These are phyloP conservation scores for Premnoplex brunnescens DNA, from an alignment of 2,797 vertebrate species.

Conservation along the genomic window DNA sequence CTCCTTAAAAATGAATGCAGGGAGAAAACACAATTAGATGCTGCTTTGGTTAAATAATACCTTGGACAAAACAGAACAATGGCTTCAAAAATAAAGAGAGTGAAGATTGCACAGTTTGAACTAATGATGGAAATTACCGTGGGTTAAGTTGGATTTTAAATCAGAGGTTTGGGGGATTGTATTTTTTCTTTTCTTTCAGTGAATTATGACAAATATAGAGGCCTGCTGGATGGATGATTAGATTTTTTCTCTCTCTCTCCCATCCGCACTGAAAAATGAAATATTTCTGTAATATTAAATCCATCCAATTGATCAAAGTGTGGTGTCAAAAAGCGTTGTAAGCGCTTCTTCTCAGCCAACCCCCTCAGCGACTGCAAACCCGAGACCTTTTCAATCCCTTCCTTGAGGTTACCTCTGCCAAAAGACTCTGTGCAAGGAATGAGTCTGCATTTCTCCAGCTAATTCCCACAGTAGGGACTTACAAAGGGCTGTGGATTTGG, in stretches of 20 bases:
- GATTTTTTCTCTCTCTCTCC: constrained; percentile 32
- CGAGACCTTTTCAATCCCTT: constrained; percentile 49
- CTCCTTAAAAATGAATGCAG: constrained; percentile 50
- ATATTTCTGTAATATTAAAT: constrained; percentile 83
- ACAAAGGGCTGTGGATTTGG: neutral
- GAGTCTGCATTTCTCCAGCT: constrained; percentile 19
- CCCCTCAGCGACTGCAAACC: constrained; percentile 33
- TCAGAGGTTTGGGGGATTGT: constrained; percentile 4
- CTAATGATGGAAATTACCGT: constrained; percentile 67
- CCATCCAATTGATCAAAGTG: constrained; percentile 78
- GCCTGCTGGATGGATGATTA: constrained; percentile 72
- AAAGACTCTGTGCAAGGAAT: neutral
- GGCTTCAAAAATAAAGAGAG: constrained; percentile 45
- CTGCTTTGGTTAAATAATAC: constrained; percentile 72
- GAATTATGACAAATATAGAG: constrained; percentile 66
- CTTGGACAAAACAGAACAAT: constrained; percentile 36
- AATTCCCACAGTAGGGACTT: neutral
- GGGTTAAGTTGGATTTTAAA: constrained; percentile 64
- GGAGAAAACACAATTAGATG: constrained; percentile 73
- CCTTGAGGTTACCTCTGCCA: neutral
- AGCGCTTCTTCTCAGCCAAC: constrained; percentile 66
- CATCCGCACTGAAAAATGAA: constrained; percentile 73
- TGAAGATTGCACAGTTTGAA: constrained; percentile 38
- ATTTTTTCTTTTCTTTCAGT: constrained; percentile 28
- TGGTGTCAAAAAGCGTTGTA: constrained; percentile 73